phyloP scores from a whole-genome alignment of 2,888 invertebrate species.

The Monochamus alternatus region DNA sequence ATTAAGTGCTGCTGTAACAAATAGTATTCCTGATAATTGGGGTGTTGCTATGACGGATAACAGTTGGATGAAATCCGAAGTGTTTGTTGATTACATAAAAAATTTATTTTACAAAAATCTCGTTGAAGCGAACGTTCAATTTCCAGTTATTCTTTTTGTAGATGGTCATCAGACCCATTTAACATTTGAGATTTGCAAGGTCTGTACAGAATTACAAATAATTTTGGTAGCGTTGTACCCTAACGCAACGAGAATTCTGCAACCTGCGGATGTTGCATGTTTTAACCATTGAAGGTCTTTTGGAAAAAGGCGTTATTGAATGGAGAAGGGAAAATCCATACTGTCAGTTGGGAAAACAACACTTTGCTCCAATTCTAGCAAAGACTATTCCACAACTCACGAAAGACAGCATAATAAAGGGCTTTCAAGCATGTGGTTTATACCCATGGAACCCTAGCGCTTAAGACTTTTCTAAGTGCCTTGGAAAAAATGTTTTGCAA shows the following conservation, averaged over 20 bases:
- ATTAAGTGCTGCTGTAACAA: constrained; percentile 12
- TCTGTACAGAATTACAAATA: neutral
- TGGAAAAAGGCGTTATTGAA: too few relatives aligned
- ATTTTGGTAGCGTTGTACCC: neutral
- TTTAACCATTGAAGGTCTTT: neutral
- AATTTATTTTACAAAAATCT: neutral
- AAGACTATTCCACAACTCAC: too few relatives aligned
- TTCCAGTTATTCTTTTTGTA: constrained; percentile 34
- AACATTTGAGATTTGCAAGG: neutral
- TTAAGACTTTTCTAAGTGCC: neutral
- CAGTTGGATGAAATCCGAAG: constrained; percentile 37
- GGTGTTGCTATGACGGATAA: constrained; percentile 39
- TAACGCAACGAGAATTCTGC: constrained; percentile 1
- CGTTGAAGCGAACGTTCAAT: constrained; percentile 9
- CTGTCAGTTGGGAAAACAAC: too few relatives aligned
- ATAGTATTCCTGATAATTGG: constrained; percentile 39
- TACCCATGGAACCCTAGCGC: too few relatives aligned
- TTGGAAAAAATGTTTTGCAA: neutral
- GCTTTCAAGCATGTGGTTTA: too few relatives aligned
- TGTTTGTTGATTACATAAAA: constrained; percentile 10
- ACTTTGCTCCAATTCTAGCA: too few relatives aligned
- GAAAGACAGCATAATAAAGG: too few relatives aligned
- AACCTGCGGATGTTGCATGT: constrained; percentile 16
- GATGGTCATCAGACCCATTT: constrained; percentile 29
- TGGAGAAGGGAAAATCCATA: too few relatives aligned